phyloP scores from a whole-genome alignment of 2,113 vertebrate species.

The Noturus placidus region DNA sequence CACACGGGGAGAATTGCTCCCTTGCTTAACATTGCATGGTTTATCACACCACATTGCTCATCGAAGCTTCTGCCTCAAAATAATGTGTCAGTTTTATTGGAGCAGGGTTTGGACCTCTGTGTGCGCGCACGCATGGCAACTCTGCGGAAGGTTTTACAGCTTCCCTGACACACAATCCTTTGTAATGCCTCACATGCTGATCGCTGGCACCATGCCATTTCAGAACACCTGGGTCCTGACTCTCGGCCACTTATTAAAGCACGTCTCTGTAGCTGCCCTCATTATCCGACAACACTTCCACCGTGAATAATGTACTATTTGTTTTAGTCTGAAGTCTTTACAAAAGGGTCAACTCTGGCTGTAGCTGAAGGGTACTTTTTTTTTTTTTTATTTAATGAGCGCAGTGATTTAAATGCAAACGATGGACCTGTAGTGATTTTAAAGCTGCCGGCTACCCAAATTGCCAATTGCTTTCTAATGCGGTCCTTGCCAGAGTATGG shows the following conservation, averaged over 20 bases:
- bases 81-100: background rate
- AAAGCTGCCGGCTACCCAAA: background rate
- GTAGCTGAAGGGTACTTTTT: background rate
- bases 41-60: background rate
- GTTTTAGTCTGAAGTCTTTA: background rate
- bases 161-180: background rate
- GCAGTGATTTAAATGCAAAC: background rate
- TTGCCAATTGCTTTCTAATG: background rate
- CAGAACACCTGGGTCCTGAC: constrained; percentile 22
- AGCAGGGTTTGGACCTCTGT: background rate
- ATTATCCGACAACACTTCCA: background rate
- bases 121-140: background rate
- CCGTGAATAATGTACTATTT: background rate
- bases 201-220: background rate
- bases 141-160: background rate
- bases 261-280: background rate
- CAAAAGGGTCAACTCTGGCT: background rate
- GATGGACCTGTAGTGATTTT: background rate
- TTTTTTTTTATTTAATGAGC: background rate
- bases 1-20: background rate
- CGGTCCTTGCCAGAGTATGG: background rate
- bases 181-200: background rate
- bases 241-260: constrained; percentile 16
- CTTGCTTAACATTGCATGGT: background rate
- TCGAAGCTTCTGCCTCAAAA: background rate